A percentile compares a stretch with the other conserved stretches of the same genome.
phyloP scores from a whole-genome alignment of 2,888 invertebrate species.

The Cheiracanthium punctorium region DNA sequence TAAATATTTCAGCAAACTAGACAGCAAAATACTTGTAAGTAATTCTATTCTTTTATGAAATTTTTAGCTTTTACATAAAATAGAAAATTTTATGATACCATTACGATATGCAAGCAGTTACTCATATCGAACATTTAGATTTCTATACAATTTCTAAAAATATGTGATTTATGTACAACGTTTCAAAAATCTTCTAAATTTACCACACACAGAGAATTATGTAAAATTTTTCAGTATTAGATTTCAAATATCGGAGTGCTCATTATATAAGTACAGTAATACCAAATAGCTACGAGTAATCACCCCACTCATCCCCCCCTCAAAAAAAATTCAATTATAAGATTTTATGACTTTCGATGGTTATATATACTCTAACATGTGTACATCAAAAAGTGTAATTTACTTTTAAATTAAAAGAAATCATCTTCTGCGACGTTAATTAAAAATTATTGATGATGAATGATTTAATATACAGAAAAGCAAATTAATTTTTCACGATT shows the following conservation, averaged over 20 bases:
- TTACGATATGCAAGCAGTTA: background rate
- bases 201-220: constrained; percentile 24
- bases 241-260: background rate
- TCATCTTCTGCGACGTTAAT: too few species aligned
- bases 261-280: background rate
- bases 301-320: too few species aligned
- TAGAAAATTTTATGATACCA: background rate
- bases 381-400: too few species aligned
- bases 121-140: constrained; percentile 1
- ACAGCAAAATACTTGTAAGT: constrained; percentile 1
- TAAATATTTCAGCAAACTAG: background rate
- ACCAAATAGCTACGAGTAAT: too few species aligned
- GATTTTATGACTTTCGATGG: too few species aligned
- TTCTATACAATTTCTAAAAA: constrained; percentile 52
- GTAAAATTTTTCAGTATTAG: background rate
- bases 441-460: too few species aligned
- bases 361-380: too few species aligned
- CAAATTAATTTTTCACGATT: too few species aligned
- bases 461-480: too few species aligned
- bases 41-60: background rate
- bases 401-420: too few species aligned
- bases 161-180: constrained; percentile 50
- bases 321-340: too few species aligned
- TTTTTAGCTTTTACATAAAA: background rate
- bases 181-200: constrained; percentile 25